These are phyloP conservation scores for Morphnarchus princeps DNA, from an alignment of 2,113 vertebrate species.

Conservation along the genomic window DNA sequence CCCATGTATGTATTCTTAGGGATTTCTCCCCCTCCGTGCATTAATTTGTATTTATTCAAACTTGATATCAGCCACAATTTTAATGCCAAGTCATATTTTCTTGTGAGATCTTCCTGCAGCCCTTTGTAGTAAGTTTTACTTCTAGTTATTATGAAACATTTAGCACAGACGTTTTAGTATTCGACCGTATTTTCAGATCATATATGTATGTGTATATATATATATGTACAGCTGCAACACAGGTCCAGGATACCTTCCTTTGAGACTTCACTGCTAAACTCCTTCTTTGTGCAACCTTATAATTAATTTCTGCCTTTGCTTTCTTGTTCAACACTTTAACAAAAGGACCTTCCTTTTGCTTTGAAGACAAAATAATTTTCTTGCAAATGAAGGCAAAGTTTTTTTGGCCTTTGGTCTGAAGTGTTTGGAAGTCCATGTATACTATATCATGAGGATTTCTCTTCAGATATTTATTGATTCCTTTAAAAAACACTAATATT, in stretches of 20 bases:
- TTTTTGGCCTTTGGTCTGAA: background rate
- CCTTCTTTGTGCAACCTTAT: background rate
- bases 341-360: background rate
- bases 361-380: background rate
- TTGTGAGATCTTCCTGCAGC: background rate
- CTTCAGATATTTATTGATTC: background rate
- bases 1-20: background rate
- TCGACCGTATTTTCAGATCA: fast-evolving
- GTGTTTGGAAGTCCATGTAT: background rate
- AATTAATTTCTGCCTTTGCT: background rate
- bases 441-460: background rate
- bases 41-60: background rate
- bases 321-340: background rate
- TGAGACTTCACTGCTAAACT: background rate
- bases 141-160: background rate
- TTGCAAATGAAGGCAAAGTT: background rate
- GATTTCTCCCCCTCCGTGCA: background rate
- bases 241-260: background rate
- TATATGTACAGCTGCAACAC: background rate
- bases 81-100: background rate
- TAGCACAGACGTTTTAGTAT: background rate
- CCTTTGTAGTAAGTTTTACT: background rate
- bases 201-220: background rate
- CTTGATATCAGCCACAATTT: background rate
- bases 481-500: background rate